Base-by-base conservation (phyloP, 2,113 vertebrate species). In the Balaeniceps rex region DNA sequence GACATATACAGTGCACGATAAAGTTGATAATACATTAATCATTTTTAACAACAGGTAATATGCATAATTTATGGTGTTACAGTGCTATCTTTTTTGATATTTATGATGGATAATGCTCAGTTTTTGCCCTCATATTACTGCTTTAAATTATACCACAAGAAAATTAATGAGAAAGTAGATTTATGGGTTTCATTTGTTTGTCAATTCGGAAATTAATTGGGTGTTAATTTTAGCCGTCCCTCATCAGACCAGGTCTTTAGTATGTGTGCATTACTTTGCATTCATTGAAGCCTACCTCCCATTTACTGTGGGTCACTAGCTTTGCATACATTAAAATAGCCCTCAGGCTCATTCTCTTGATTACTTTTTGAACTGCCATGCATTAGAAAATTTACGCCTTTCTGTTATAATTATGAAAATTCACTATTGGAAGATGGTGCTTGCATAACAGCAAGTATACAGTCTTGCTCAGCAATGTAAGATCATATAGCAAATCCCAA, bases 161-260 rank as follows among this genome's bases (percentile, higher is more conserved):
- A 98, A 99, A 99, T 99, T 99, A 99, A 99, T 99, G 99, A 99
- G 99, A 99, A 99, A 99, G 98, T 99, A 99, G 99, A 99, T 99
- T 99, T 99, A 99, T 99, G 99, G 98, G 98, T 99, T 99, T 99
- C 99, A 99, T 99, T 99, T 99, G 99, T 99, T 99, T 99, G 99
- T 99, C 99, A 99, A 99, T 99, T 99, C 97, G 94, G 98, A 99
- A 99, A 99, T 99, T 99, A 99, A 99, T 99, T 99, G 99, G 99
- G 99, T 99, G 99, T 99, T 99, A 99, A 99, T 99, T 99, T 99
- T 99, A 99, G 99, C 99, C 98, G 98, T 99, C 99, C 99, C 99
- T 99, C 99, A 99, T 99, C 99, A 99, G 99, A 98, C 98, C 98
- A 97, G 98, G 98, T 98, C 98, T 98, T 97, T 98, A 98, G 98